Evolutionary conservation across 2,888 invertebrate species (phyloP), one percentile per base, ranked within the genome.

Genomic region (Volucella bombylans): DNA sequence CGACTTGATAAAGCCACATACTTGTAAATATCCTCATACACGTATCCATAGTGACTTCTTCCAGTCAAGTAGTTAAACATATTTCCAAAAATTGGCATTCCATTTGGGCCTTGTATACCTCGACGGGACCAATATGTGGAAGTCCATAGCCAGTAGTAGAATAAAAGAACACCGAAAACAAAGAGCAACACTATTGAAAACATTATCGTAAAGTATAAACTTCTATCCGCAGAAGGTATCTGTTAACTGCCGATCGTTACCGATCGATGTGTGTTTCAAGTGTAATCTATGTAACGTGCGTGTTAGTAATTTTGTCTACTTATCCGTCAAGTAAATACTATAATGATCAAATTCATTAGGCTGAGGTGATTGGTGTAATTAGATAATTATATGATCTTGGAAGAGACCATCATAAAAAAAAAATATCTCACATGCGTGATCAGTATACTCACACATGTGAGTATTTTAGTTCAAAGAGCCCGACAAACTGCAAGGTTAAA

Each of bases 1-100:
- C 9, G 8, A 8, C 1, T 11, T 39, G 23, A 1, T 15, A n/a
- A 9, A 14, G 8, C 14, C 6, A 4, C 89, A 86, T 57, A 90
- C 90, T 88, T 88, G 82, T 90, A 90, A 14, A 90, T 87, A 8
- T 77, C 45, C 14, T 87, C 86, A 71, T 90, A 90, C 3, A 90
- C 87, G 45, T 87, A 88, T 4, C 90, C 90, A 45, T 89, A 89
- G 10, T 89, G 89, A 4, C 87, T 74, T 9, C 69, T 79, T 0
- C 87, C 89, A 10, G 86, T 65, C 1, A 87, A 73, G 76, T 88
- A 90, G 4, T 77, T 43, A 23, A 85, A 55, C 90, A 90, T 90
- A 41, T 89, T 90, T n/a, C 90, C 90, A 4, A 89, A 86, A 18
- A 90, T 9, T 0, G 90, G 89, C 38, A 83, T 76, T 6, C 89